phyloP scores from a whole-genome alignment of 2,888 invertebrate species.

The Hipparchia semele region DNA sequence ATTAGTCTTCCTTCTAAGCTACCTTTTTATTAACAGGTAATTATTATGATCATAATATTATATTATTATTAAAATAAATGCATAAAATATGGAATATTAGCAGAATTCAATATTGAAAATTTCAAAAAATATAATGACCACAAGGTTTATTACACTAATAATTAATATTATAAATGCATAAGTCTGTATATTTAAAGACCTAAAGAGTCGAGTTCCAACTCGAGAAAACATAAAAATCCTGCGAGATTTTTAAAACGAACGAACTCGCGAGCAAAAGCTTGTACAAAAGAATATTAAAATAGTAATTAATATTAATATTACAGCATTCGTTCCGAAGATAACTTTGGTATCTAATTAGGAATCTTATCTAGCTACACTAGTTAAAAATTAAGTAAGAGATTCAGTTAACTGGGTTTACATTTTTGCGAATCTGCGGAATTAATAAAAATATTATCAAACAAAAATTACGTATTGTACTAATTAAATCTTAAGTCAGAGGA shows the following conservation, averaged over 20 bases:
- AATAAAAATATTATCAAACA: neutral
- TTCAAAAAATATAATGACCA: constrained; percentile 2
- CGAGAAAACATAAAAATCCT: too few relatives aligned
- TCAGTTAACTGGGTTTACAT: constrained; percentile 27
- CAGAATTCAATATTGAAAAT: constrained; percentile 11
- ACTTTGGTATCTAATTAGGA: constrained; percentile 36
- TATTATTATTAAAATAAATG: constrained; percentile 32
- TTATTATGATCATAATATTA: neutral
- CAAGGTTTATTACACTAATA: too few relatives aligned
- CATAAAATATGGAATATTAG: constrained; percentile 30
- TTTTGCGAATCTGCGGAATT: constrained; percentile 9
- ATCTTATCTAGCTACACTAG: constrained; percentile 30
- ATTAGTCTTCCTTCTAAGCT: constrained; percentile 25
- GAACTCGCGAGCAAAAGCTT: neutral
- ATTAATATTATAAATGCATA: too few relatives aligned
- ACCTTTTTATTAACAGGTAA: neutral
- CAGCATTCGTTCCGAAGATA: constrained; percentile 21
- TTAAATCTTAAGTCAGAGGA: neutral
- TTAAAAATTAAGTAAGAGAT: constrained; percentile 32
- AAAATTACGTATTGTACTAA: neutral
- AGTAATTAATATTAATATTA: constrained; percentile 19
- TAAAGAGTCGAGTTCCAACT: too few relatives aligned
- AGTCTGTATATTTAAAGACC: too few relatives aligned
- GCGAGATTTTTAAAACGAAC: too few relatives aligned
- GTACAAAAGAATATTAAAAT: constrained; percentile 19